Percentiles rank a stretch among this genome's conserved stretches.
phyloP scores from a whole-genome alignment of 2,113 vertebrate species.

The Gyps fulvus region DNA sequence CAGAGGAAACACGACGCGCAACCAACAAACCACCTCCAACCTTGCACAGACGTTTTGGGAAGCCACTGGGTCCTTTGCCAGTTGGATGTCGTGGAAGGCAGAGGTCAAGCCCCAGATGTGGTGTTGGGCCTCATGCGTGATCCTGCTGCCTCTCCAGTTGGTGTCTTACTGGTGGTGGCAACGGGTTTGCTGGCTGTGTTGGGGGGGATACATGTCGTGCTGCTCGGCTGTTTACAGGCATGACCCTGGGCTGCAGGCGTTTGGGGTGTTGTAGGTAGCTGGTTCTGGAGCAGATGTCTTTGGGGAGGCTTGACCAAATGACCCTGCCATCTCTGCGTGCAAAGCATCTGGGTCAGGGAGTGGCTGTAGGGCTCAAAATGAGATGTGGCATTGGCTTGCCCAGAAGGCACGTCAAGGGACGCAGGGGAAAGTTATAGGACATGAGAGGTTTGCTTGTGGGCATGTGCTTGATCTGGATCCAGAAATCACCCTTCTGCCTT shows the following conservation, averaged over 20 bases:
- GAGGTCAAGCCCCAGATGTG: background rate
- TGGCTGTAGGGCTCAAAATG: background rate
- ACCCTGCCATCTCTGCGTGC: background rate
- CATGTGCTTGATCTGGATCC: background rate
- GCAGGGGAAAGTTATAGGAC: background rate
- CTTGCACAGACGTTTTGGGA: background rate
- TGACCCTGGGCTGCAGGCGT: background rate
- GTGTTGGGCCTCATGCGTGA: background rate
- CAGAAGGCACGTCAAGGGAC: background rate
- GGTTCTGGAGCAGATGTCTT: background rate
- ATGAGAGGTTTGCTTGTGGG: background rate
- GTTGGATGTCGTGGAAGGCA: background rate
- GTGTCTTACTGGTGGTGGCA: background rate
- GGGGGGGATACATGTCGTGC: background rate
- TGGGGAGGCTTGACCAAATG: background rate
- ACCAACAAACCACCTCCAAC: background rate
- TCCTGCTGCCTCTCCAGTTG: background rate
- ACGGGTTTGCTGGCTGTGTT: background rate
- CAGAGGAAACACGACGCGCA: rapidly evolving
- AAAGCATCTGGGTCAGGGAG: no score
- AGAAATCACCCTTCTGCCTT: background rate
- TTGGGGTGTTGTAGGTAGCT: background rate
- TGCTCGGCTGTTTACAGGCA: background rate
- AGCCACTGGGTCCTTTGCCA: background rate
- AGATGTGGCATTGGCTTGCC: background rate